Evolutionary conservation across 2,797 vertebrate genomes (phyloP).

Genomic region (Muscicapa comitata): DNA sequence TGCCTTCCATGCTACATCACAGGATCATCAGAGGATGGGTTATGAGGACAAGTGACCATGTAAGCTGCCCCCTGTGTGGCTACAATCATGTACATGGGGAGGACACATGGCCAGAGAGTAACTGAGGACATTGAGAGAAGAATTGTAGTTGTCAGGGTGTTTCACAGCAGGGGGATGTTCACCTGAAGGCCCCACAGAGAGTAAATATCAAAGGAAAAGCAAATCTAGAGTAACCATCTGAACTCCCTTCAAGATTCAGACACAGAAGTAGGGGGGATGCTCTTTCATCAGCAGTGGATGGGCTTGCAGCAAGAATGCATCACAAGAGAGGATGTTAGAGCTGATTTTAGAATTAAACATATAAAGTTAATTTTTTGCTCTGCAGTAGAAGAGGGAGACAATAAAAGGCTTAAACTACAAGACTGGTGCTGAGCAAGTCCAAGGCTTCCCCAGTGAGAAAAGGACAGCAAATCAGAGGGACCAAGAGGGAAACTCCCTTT

Average conservation of each 20-base stretch:
- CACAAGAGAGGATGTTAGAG: slow-evolving; percentile 53
- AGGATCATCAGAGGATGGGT: background rate
- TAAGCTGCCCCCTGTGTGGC: background rate
- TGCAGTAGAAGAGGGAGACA: background rate
- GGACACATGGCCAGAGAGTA: background rate
- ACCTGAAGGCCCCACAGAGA: background rate
- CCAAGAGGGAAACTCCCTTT: background rate
- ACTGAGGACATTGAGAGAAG: background rate
- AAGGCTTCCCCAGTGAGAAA: background rate
- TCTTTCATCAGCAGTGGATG: slow-evolving; percentile 36
- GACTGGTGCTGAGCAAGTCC: background rate
- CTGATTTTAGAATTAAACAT: slow-evolving; percentile 53
- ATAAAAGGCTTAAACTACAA: background rate
- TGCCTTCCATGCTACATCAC: background rate
- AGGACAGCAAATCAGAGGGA: background rate
- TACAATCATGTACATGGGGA: background rate
- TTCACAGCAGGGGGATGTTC: background rate
- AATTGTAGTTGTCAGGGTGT: background rate
- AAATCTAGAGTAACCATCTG: slow-evolving; percentile 54
- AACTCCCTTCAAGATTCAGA: slow-evolving; percentile 59
- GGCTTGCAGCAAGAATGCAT: slow-evolving; percentile 18
- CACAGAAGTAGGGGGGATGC: background rate
- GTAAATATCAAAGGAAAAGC: slow-evolving; percentile 45
- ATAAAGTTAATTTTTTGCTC: slow-evolving; percentile 54
- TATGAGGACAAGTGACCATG: accelerated